Percentiles rank a stretch among this genome's conserved stretches.
These are phyloP conservation scores for Acrobeloides nanus DNA, from an alignment of 2,888 invertebrate species.

Conservation along the genomic window DNA sequence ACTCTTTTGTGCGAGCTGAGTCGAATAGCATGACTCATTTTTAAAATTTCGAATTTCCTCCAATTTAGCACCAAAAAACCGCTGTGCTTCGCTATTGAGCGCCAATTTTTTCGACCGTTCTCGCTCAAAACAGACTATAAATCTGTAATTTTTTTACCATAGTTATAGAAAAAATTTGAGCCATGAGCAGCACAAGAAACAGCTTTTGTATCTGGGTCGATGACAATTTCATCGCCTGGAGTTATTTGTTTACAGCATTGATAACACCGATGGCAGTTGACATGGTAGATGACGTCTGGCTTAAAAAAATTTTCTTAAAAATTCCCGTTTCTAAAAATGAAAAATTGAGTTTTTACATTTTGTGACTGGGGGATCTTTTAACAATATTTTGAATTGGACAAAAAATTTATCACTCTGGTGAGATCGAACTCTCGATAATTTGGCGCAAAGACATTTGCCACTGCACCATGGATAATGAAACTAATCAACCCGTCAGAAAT, in stretches of 20 bases:
- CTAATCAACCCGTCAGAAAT: too few relatives aligned
- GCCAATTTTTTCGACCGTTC: too few relatives aligned
- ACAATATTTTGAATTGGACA: neutral
- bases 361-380: neutral
- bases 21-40: too few relatives aligned
- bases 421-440: too few relatives aligned
- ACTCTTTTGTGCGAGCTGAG: too few relatives aligned
- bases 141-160: neutral
- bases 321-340: too few relatives aligned
- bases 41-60: too few relatives aligned
- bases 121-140: too few relatives aligned
- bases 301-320: constrained; percentile 15
- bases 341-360: constrained; percentile 6
- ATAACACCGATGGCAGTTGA: constrained; percentile 45
- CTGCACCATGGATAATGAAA: too few relatives aligned
- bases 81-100: too few relatives aligned
- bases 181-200: constrained; percentile 40
- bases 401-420: neutral
- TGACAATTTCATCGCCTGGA: constrained; percentile 48
- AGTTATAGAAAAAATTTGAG: constrained; percentile 2
- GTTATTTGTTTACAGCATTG: constrained; percentile 38
- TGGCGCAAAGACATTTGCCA: too few relatives aligned
- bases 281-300: constrained; percentile 45
- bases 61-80: too few relatives aligned
- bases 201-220: constrained; percentile 36